phyloP scores from a whole-genome alignment of 2,113 vertebrate species.

The Cromileptes altivelis region DNA sequence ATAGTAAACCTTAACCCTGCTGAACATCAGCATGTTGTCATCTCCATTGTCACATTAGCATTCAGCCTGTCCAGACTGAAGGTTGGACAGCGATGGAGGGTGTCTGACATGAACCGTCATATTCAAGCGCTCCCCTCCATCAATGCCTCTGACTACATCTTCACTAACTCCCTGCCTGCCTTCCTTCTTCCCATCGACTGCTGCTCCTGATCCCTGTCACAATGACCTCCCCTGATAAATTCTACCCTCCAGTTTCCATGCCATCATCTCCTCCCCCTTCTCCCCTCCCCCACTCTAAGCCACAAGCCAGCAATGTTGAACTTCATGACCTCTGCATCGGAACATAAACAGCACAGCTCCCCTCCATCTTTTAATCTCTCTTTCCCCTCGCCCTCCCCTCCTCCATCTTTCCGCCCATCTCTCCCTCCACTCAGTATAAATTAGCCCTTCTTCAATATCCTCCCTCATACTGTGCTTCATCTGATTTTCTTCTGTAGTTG shows the following conservation, averaged over 20 bases:
- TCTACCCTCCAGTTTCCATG: neutral
- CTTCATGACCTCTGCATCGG: constrained; percentile 59
- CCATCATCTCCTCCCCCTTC: neutral
- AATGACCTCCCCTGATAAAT: constrained; percentile 8
- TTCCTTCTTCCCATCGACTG: neutral
- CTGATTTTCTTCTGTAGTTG: neutral
- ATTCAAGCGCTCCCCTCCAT: neutral
- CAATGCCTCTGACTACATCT: neutral
- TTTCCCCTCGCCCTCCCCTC: constrained; percentile 7
- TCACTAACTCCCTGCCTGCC: neutral
- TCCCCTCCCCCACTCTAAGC: constrained; percentile 62
- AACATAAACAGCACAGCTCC: constrained; percentile 45
- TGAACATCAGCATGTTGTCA: no score
- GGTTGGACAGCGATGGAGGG: neutral
- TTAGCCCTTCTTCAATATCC: constrained; percentile 23
- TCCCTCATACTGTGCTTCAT: constrained; percentile 2
- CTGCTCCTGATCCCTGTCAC: constrained; percentile 1
- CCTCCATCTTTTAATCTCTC: constrained; percentile 54
- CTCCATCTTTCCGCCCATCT: constrained; percentile 40
- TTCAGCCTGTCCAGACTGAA: neutral
- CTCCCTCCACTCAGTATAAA: constrained; percentile 18
- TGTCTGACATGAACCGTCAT: neutral
- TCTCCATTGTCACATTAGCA: no score
- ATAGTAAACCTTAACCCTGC: no score
- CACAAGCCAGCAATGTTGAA: constrained; percentile 43